Evolutionary conservation across 2,113 vertebrate genomes (phyloP).

Genomic region (Motacilla alba): DNA sequence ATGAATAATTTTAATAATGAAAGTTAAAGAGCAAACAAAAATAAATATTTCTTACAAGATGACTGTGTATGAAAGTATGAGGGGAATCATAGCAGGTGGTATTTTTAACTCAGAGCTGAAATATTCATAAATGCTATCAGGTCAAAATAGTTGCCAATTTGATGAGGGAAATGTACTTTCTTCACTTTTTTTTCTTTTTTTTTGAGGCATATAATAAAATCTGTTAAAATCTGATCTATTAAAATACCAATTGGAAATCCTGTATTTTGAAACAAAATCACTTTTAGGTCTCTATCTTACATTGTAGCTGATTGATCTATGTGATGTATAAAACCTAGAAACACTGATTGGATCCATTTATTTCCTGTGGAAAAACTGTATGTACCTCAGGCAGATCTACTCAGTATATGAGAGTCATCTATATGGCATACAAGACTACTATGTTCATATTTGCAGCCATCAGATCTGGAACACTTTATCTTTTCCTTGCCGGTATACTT

Average conservation of each 20-base stretch:
- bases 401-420: background rate
- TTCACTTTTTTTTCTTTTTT: background rate
- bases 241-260: background rate
- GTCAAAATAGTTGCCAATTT: background rate
- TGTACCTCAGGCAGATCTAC: background rate
- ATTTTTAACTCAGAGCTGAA: background rate
- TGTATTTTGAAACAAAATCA: conserved; percentile 16
- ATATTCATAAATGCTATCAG: background rate
- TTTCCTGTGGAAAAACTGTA: background rate
- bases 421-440: background rate
- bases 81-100: background rate
- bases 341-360: background rate
- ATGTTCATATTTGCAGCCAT: background rate
- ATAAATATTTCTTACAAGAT: background rate
- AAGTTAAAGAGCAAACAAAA: background rate
- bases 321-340: background rate
- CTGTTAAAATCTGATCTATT: background rate
- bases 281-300: background rate
- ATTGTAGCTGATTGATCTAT: background rate
- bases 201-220: background rate
- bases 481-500: background rate
- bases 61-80: background rate
- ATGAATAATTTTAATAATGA: conserved; percentile 1
- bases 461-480: background rate
- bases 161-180: background rate